These are phyloP conservation scores for Lasioglossum malachurum DNA, from an alignment of 2,888 invertebrate species.

Conservation along the genomic window DNA sequence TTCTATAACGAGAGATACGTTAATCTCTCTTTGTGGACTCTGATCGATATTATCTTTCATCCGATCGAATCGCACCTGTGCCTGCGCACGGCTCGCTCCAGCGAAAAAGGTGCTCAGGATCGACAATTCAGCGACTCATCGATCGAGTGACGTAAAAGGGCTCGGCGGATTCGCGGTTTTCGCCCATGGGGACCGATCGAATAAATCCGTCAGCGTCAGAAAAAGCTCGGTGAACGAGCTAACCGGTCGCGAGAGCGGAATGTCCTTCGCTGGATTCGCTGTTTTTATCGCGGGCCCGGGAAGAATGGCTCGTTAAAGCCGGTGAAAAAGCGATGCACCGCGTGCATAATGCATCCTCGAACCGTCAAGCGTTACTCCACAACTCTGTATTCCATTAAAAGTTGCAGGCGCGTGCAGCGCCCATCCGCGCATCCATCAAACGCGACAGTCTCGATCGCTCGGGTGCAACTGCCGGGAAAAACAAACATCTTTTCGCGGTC, in stretches of 20 bases:
- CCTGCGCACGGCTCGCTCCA: not conserved
- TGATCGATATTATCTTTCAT: not conserved
- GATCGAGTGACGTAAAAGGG: constrained; percentile 14
- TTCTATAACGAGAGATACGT: not conserved
- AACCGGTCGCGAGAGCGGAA: constrained; percentile 33
- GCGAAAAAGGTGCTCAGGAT: not conserved
- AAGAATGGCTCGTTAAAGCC: constrained; percentile 53
- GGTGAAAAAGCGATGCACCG: constrained; percentile 41
- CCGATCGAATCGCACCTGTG: not conserved
- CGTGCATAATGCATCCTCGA: constrained; percentile 49
- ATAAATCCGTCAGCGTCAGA: constrained; percentile 21
- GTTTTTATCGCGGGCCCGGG: constrained; percentile 50
- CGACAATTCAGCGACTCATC: not conserved
- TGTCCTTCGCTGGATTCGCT: constrained; percentile 30
- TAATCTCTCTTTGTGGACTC: not conserved
- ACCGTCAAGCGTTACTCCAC: constrained; percentile 14
- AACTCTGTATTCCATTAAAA: not conserved
- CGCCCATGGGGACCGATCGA: not conserved
- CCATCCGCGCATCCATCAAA: not conserved
- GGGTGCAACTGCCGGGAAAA: not conserved
- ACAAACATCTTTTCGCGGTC: not conserved
- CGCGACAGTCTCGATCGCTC: not conserved
- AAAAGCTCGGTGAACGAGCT: constrained; percentile 18
- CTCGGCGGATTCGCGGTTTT: not conserved
- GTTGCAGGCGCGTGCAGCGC: not conserved